Evolutionary conservation across 2,113 vertebrate genomes (phyloP).

Genomic region (Indicator maculatus): DNA sequence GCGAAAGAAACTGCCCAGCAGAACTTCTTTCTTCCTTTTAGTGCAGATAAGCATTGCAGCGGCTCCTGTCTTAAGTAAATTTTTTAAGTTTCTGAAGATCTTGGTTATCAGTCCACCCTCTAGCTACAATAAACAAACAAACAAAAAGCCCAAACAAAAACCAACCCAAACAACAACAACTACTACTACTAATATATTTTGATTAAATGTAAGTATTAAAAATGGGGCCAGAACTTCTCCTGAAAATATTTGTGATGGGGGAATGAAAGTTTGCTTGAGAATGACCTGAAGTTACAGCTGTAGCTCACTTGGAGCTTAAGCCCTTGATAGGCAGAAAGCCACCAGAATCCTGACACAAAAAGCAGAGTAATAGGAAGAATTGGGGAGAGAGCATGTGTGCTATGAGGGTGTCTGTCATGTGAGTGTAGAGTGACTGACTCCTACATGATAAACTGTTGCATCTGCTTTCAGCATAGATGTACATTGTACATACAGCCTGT

Average conservation of each 20-base stretch:
- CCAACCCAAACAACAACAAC: not conserved
- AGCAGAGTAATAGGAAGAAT: not conserved
- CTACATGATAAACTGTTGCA: not conserved
- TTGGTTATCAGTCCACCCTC: not conserved
- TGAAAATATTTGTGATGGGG: not conserved
- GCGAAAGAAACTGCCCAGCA: not conserved
- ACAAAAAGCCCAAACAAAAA: no score
- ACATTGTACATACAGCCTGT: not conserved
- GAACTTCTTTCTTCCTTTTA: not conserved
- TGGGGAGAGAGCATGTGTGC: not conserved
- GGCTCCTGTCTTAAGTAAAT: not conserved
- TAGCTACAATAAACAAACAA: not conserved
- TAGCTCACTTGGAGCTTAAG: not conserved
- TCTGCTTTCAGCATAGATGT: not conserved
- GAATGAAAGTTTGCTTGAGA: not conserved
- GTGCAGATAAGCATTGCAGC: not conserved
- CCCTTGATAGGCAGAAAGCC: not conserved
- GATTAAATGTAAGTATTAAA: not conserved
- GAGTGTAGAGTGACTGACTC: not conserved
- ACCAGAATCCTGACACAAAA: not conserved
- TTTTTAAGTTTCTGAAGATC: not conserved
- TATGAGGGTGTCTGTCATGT: not conserved
- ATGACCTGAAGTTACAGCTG: not conserved
- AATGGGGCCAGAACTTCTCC: not conserved
- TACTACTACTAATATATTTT: not conserved